Evolutionary conservation across 2,113 vertebrate species (phyloP), one percentile per base, ranked within the genome.

Genomic region (Pogonocichla stellata): DNA sequence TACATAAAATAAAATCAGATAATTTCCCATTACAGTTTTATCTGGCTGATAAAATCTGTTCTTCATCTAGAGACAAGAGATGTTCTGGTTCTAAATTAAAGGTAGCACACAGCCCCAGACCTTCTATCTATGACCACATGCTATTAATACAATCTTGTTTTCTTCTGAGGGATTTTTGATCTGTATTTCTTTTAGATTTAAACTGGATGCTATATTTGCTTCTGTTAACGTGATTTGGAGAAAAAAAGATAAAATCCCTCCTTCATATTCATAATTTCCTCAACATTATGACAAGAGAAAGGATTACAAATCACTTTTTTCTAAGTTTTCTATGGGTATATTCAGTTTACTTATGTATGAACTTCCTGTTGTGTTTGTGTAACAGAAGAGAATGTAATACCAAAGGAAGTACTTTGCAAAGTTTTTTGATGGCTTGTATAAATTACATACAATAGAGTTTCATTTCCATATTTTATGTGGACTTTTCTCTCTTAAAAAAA

Each of bases 221-320:
- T 93, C 92, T 93, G 47, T 72, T 77, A 71, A 78, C 19, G 34
- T 82, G 22, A 23, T 53, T 62, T 96, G 25, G 40, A 73, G 80
- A 36, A 93, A 56, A 61, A 61, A 75, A 88, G 26, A 85, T 86
- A 56, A 33, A 77, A 88, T 94, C n/a, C 61, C 6, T 88, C 58
- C 31, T 93, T 85, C 42, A 71, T 61, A 42, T 45, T 95, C n/a
- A 70, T 92, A 45, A 92, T 90, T 95, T 91, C 57, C 69, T 94
- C 17, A 85, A 75, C 66, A 40, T 88, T 88, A 57, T 48, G 57
- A 57, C 42, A 81, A 84, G 31, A 70, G 50, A 66, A 62, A 70
- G 28, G 60, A 23, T 78, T 88, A 40, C 34, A 90, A 70, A 23
- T 85, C 1, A 23, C 43, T 42, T 64, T 82, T 73, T 53, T 33